Conservation (phyloP, 2,888 invertebrate species). For the Bibio marci region DNA sequence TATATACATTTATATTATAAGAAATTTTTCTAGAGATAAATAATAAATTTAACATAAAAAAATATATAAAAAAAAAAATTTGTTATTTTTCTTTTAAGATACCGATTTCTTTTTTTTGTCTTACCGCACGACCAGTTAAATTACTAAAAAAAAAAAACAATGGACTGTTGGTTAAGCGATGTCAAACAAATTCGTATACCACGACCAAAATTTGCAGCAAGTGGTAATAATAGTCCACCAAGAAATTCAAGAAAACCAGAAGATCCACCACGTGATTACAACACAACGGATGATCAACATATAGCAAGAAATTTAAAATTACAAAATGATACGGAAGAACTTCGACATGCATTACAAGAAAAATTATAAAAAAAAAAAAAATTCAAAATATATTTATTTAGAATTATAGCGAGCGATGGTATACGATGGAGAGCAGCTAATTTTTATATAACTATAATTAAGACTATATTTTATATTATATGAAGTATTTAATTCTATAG, state of each 20-base stretch:
- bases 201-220: constrained; percentile 53
- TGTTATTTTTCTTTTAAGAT: too few species aligned
- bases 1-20: too few species aligned
- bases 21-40: too few species aligned
- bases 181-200: constrained; percentile 71
- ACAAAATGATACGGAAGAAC: constrained; percentile 53
- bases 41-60: too few species aligned
- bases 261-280: constrained; percentile 66
- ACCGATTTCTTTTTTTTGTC: too few species aligned
- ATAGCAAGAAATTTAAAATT: constrained; percentile 36
- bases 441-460: too few species aligned
- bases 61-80: too few species aligned
- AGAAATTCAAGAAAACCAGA: constrained; percentile 34
- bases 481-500: too few species aligned
- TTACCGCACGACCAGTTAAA: too few species aligned
- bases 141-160: constrained; percentile 21
- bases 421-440: too few species aligned
- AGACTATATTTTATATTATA: too few species aligned
- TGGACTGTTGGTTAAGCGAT: constrained; percentile 75
- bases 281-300: constrained; percentile 41
- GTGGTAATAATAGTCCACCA: constrained; percentile 29
- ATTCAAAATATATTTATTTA: too few species aligned
- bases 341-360: constrained; percentile 57
- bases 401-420: neutral
- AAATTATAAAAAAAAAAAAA: constrained; percentile 41